Evolutionary conservation across 2,888 invertebrate species (phyloP).

Genomic region (Acleris emargana): DNA sequence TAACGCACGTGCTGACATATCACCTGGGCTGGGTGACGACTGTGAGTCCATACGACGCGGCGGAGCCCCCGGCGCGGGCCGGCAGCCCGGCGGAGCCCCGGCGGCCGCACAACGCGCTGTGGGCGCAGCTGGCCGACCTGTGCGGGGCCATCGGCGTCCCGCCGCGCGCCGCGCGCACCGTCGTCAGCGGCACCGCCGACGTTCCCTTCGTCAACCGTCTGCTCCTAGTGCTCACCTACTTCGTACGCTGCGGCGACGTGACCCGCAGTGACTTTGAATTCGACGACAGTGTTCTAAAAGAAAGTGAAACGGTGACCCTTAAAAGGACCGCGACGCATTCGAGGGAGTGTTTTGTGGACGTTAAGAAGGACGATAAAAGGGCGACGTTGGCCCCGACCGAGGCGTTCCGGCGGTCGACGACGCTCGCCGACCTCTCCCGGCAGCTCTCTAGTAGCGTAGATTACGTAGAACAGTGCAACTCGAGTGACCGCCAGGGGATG

Average conservation of each 20-base stretch:
- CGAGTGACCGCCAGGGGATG: slow-evolving; percentile 49
- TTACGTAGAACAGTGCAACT: slow-evolving; percentile 46
- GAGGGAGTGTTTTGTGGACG: slow-evolving; percentile 45
- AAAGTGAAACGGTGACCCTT: slow-evolving; percentile 61
- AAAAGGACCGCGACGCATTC: slow-evolving; percentile 48
- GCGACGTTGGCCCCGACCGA: slow-evolving; percentile 61
- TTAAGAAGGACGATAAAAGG: slow-evolving; percentile 61
- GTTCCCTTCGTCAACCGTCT: slow-evolving; percentile 88
- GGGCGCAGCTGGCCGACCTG: slow-evolving; percentile 94
- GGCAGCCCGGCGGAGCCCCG: slow-evolving; percentile 13
- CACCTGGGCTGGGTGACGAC: slow-evolving; percentile 96
- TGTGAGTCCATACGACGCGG: slow-evolving; percentile 82
- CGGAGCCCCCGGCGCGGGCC: slow-evolving; percentile 41
- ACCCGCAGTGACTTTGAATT: slow-evolving; percentile 75
- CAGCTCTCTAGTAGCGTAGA: slow-evolving; percentile 71
- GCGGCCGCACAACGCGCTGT: slow-evolving; percentile 92
- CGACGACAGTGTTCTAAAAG: slow-evolving; percentile 59
- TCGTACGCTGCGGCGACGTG: slow-evolving; percentile 91
- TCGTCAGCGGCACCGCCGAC: slow-evolving; percentile 88
- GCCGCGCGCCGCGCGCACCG: slow-evolving; percentile 89
- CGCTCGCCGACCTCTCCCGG: slow-evolving; percentile 63
- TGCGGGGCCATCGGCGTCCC: slow-evolving; percentile 92
- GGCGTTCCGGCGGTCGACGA: slow-evolving; percentile 64
- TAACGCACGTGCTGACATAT: slow-evolving; percentile 94
- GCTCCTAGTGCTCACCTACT: slow-evolving; percentile 92